Base-by-base conservation (phyloP, 2,888 invertebrate species). In the Ophraella communa region DNA sequence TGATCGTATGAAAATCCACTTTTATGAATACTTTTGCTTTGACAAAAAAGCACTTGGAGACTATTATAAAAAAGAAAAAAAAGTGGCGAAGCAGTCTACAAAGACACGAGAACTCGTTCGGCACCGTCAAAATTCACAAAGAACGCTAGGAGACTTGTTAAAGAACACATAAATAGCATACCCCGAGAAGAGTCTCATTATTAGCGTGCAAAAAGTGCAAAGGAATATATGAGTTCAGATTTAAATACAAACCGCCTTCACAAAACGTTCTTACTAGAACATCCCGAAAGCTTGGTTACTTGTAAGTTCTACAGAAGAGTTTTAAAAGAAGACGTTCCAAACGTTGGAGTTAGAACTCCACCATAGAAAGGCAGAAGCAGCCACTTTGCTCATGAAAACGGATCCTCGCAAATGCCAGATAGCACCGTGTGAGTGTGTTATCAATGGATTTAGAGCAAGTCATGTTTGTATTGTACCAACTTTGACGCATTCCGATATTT, bases 381-480 rank as follows among this genome's bases (percentile, higher is more conserved):
- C 69, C 27, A 53, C 55, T 8, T 44, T 39, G 10, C 23, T 42
- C 20, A 66, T 71, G 66, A 68, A 70, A 68, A 56, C 3, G 24
- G 71, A 54, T 45, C 55, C 7, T 70, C 67, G 27, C 71, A 73
- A 66, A 44, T 56, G 49, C 65, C 69, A 62, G 68, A 47, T 62
- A 64, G 69, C 57, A 51, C 24, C 56, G n/a, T n/a, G 17, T 49
- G 44, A 66, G 62, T 69, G 64, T 54, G 14, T 39, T 69, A 21
- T 68, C 73, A 18, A 70, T 77, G 65, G 76, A 77, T 67, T 66
- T 77, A 53, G 71, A 78, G n/a, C n/a, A n/a, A n/a, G n/a, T n/a
- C n/a, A n/a, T n/a, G n/a, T n/a, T n/a, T n/a, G n/a, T n/a, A n/a
- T n/a, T n/a, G n/a, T n/a, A n/a, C n/a, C n/a, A n/a, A n/a, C n/a